Conservation (phyloP, 1,140 invertebrate species). For the Pseudomyrmex sp. region DNA sequence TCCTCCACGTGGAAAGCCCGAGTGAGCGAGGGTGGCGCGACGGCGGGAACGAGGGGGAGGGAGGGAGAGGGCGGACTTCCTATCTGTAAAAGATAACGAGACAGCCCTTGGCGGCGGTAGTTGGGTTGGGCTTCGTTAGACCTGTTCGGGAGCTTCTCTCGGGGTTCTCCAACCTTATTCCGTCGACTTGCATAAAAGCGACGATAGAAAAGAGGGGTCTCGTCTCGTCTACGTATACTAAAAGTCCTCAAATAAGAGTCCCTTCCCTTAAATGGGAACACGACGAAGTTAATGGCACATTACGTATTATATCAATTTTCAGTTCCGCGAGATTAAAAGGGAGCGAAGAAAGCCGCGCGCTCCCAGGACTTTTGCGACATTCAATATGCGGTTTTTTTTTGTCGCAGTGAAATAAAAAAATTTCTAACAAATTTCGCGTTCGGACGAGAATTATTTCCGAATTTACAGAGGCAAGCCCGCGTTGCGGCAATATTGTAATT, state of each 20-base stretch:
- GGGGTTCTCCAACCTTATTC: slow-evolving; percentile 66
- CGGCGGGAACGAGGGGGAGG: slow-evolving; percentile 11
- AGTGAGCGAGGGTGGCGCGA: slow-evolving; percentile 55
- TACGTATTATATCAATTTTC: neutral
- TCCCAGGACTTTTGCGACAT: neutral
- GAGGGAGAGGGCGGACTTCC: slow-evolving; percentile 60
- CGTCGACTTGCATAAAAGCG: slow-evolving; percentile 48
- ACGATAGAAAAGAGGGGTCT: slow-evolving; percentile 4
- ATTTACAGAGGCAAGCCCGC: neutral
- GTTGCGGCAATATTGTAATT: slow-evolving; percentile 10
- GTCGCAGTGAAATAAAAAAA: neutral
- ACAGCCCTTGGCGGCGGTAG: slow-evolving; percentile 73
- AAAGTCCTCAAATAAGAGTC: slow-evolving; percentile 42
- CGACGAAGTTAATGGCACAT: slow-evolving; percentile 22
- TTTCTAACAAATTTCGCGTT: neutral
- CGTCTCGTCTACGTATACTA: slow-evolving; percentile 10
- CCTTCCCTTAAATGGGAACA: slow-evolving; percentile 1
- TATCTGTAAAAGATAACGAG: slow-evolving; percentile 79
- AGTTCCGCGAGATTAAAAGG: neutral
- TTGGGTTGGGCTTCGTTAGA: slow-evolving; percentile 75
- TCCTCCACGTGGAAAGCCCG: slow-evolving; percentile 69
- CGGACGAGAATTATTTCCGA: neutral
- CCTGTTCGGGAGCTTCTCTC: slow-evolving; percentile 61
- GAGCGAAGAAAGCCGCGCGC: neutral
- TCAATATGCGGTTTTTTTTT: too few relatives aligned